phyloP scores from a whole-genome alignment of 2,888 invertebrate genomes.

The Agrochola litura region DNA sequence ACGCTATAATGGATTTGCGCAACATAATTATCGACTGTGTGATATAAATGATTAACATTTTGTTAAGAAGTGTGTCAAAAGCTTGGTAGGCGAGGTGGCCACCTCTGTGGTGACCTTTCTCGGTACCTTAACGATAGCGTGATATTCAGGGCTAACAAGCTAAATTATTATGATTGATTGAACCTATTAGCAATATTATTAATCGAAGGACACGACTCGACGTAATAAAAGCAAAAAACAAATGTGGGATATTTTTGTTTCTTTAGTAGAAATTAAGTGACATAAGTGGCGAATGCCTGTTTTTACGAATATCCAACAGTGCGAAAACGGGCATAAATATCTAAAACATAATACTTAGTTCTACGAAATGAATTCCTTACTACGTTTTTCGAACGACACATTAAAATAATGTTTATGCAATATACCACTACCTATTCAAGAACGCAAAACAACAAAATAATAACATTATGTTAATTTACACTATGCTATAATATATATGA shows the following conservation, averaged over 20 bases:
- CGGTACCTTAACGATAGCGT: background rate
- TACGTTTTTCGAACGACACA: background rate
- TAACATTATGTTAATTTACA: background rate
- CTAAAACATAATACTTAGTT: background rate
- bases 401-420: background rate
- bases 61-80: slow-evolving; percentile 53
- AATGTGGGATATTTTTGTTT: background rate
- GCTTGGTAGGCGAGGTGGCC: slow-evolving; percentile 16
- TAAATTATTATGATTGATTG: background rate
- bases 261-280: background rate
- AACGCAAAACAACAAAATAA: slow-evolving; percentile 12
- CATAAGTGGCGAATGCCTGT: background rate
- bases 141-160: slow-evolving; percentile 21
- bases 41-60: slow-evolving; percentile 57
- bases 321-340: too few relatives aligned
- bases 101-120: slow-evolving; percentile 41
- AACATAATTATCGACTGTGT: slow-evolving; percentile 53
- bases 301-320: background rate
- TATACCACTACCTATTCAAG: slow-evolving; percentile 12
- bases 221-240: background rate
- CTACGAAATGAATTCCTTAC: slow-evolving; percentile 6
- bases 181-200: background rate
- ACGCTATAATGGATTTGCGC: slow-evolving; percentile 55
- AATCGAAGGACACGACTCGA: background rate
- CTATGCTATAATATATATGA: background rate